A percentile compares a stretch with the other conserved stretches of the same genome.
phyloP scores from a whole-genome alignment of 2,797 vertebrate genomes.

The Alosa sapidissima region DNA sequence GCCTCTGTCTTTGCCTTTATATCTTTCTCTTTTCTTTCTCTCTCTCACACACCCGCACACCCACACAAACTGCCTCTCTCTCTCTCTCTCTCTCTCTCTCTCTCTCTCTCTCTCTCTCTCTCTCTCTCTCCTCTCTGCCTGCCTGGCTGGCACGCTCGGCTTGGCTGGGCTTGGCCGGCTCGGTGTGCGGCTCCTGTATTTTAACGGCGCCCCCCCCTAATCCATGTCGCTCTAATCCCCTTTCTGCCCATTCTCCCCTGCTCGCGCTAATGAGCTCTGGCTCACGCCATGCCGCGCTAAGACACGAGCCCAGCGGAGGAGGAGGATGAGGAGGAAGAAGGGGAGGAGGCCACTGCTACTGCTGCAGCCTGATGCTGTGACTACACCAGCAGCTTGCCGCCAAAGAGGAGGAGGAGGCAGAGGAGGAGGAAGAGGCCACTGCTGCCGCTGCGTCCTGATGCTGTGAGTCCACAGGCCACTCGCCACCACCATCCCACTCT shows the following conservation, averaged over 20 bases:
- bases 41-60: background rate
- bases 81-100: background rate
- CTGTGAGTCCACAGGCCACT: background rate
- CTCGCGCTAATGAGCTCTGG: conserved; percentile 10
- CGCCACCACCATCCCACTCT: background rate
- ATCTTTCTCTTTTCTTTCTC: background rate
- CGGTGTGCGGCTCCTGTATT: background rate
- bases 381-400: background rate
- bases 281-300: background rate
- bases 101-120: background rate
- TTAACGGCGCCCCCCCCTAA: background rate
- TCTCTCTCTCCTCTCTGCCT: background rate
- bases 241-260: conserved; percentile 3
- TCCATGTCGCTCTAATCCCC: background rate
- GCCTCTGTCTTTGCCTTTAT: too few relatives aligned
- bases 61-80: background rate
- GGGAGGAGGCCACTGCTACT: background rate
- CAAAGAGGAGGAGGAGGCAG: background rate
- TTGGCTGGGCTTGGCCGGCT: background rate
- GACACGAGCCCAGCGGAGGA: too few relatives aligned
- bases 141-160: background rate
- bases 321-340: background rate
- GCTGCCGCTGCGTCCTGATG: background rate
- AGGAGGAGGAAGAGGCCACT: too few relatives aligned
- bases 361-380: background rate